phyloP scores from a whole-genome alignment of 37 sponge, comb jelly and placozoan genomes.

The Lycopodina hypogea region DNA sequence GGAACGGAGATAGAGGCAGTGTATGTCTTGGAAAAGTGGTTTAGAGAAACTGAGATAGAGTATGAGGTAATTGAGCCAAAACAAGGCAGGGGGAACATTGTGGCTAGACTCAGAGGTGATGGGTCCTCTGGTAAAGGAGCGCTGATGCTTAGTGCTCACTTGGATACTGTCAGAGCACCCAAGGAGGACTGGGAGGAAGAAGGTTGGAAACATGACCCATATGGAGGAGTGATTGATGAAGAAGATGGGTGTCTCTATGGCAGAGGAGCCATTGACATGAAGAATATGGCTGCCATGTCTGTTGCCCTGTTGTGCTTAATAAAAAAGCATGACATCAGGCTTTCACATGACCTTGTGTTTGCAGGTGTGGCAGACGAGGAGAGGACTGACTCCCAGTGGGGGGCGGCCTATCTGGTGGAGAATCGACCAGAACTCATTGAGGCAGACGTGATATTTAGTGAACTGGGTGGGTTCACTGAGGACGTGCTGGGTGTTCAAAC shows the following conservation, averaged over 20 bases:
- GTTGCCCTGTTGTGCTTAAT: constrained; percentile 63
- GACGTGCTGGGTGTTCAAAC: constrained; percentile 27
- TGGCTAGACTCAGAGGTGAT: constrained; percentile 63
- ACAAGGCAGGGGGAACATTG: constrained; percentile 71
- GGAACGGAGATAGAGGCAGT: constrained; percentile 70
- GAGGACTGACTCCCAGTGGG: constrained; percentile 49
- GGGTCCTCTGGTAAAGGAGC: constrained; percentile 56
- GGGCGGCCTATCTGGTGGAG: constrained; percentile 70
- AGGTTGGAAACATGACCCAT: constrained; percentile 78
- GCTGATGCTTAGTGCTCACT: constrained; percentile 59
- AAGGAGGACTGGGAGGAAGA: constrained; percentile 64
- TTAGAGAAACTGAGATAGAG: constrained; percentile 45
- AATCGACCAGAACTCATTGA: constrained; percentile 67
- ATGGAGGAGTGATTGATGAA: constrained; percentile 65
- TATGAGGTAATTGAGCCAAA: constrained; percentile 59
- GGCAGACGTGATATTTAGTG: constrained; percentile 70
- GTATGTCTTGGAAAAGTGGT: constrained; percentile 29
- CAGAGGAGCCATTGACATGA: constrained; percentile 81
- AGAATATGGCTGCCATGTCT: constrained; percentile 80
- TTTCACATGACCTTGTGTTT: constrained; percentile 78
- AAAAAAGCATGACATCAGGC: constrained; percentile 37
- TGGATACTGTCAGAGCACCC: constrained; percentile 77
- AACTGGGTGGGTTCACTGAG: constrained; percentile 70
- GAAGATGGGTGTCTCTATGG: constrained; percentile 85
- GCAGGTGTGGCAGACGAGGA: constrained; percentile 84